Base-by-base conservation (phyloP, 1,140 invertebrate genomes). In the Drosophila paulistorum region DNA sequence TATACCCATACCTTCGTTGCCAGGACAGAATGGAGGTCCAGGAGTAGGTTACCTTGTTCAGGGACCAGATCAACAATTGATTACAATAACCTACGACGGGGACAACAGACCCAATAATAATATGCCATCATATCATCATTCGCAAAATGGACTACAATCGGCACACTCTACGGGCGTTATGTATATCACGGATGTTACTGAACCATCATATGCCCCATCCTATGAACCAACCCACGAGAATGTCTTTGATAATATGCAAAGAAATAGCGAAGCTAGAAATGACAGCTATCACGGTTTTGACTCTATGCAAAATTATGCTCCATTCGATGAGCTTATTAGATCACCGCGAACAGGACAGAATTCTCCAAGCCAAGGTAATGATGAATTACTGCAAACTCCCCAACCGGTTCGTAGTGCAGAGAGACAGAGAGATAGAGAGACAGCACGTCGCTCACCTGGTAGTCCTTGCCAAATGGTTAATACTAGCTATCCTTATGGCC, bases 221-320 rank as follows among this genome's bases (percentile, higher is more conserved):
- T 58, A 51, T n/a, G 23, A 66, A 7, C 57, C 48, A 1, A 71
- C 10, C 2, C 62, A 17, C 7, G 13, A 63, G 13, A 33, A 7
- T 7, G 14, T 20, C 10, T 14, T 61, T n/a, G 33, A 0, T 7
- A 42, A 33, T 42, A 26, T 7, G 1, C 13, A 42, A 42, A 2
- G 1, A 5, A 45, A 2, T 17, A 20, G 45, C 4, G 51, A 20
- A 37, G 33, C 30, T 17, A 9, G 14, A 37, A 58, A n/a, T 55
- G 7, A 7, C 1, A 64, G 54, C n/a, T 61, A 57, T 26, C 73
- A 81, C 6, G 79, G 79, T n/a, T 81, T 77, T 10, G 41, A 65
- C 7, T 72, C 71, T 17, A 76, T 83, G 80, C 65, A 69, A 0
- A 83, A 83, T 35, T 83, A 76, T 67, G 59, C 39, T 0, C 59